Conservation (phyloP, 2,113 vertebrate genomes). For the Cottus gobio region DNA sequence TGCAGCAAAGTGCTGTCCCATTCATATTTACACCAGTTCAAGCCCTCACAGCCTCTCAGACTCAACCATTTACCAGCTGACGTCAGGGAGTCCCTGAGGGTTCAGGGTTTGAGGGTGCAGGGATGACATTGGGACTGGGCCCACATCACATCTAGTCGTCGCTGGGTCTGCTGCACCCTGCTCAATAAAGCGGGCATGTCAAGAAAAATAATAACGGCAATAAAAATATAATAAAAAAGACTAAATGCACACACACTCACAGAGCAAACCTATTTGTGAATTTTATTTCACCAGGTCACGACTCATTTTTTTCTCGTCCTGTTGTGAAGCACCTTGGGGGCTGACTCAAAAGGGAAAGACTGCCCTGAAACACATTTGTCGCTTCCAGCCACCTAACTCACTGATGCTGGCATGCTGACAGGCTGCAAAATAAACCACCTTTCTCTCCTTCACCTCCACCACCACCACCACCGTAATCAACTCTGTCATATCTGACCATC, state of each 20-base stretch:
- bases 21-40: too few species aligned
- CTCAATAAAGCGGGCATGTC: conserved; percentile 15
- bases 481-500: conserved; percentile 42
- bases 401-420: conserved; percentile 33
- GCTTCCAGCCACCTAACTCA: conserved; percentile 21
- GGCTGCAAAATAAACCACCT: conserved; percentile 28
- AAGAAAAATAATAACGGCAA: conserved; percentile 44
- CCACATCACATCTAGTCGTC: not conserved
- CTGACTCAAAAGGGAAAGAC: conserved; percentile 23
- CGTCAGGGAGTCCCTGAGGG: too few species aligned
- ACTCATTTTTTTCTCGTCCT: conserved; percentile 23
- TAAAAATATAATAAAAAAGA: conserved; percentile 51
- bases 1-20: too few species aligned
- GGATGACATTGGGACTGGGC: too few species aligned
- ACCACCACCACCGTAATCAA: conserved; percentile 34
- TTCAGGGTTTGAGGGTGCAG: too few species aligned
- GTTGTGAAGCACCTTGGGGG: conserved; percentile 21
- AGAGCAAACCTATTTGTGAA: conserved; percentile 1
- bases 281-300: conserved; percentile 47
- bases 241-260: conserved; percentile 27
- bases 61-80: too few species aligned
- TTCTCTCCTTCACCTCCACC: conserved; percentile 21
- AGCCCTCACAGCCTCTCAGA: too few species aligned
- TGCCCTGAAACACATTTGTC: conserved; percentile 34
- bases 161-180: not conserved